Evolutionary conservation across 1,140 invertebrate species (phyloP).

Genomic region (Chironomus tepperi): DNA sequence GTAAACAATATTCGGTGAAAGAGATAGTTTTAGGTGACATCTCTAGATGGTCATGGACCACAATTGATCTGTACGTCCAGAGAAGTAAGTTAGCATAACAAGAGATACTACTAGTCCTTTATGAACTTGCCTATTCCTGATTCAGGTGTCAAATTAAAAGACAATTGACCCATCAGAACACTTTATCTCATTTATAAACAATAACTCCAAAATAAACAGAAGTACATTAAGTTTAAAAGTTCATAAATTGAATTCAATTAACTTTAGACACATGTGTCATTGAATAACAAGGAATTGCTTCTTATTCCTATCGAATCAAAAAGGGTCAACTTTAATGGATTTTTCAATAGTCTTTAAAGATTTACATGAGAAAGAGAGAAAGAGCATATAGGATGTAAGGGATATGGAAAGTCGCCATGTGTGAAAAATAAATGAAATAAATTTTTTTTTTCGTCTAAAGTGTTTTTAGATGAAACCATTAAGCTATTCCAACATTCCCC

Average conservation of each 20-base stretch:
- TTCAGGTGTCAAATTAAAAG: too few species aligned
- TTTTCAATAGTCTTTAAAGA: background rate
- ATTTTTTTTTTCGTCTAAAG: background rate
- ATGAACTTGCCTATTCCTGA: too few species aligned
- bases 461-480: slow-evolving; percentile 1
- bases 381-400: background rate
- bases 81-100: too few species aligned
- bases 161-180: too few species aligned
- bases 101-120: too few species aligned
- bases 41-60: too few species aligned
- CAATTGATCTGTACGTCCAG: too few species aligned
- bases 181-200: too few species aligned
- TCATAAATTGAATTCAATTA: slow-evolving; percentile 14
- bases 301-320: background rate
- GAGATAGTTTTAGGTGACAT: too few species aligned
- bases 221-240: too few species aligned
- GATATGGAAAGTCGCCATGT: background rate
- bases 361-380: background rate
- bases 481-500: background rate
- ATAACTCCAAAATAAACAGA: too few species aligned
- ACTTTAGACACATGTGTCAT: background rate
- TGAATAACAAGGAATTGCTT: background rate
- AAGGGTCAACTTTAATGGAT: slow-evolving; percentile 12
- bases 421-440: slow-evolving; percentile 4
- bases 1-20: too few species aligned